Percentiles rank a stretch among this genome's conserved stretches.
These are phyloP conservation scores for Apoda limacodes DNA, from an alignment of 2,888 invertebrate genomes.

Conservation along the genomic window DNA sequence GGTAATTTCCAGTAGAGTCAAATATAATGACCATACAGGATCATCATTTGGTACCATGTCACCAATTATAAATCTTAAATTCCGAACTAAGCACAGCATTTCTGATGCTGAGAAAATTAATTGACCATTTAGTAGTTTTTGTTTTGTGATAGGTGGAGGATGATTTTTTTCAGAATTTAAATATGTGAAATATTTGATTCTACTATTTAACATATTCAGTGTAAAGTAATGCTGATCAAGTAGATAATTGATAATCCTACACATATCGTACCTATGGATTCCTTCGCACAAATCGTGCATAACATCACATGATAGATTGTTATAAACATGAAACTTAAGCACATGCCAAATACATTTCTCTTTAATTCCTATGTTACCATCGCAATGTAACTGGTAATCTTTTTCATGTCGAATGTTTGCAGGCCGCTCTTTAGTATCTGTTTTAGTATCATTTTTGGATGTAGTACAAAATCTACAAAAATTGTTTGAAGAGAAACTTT, in stretches of 20 bases:
- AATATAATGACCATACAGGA: slow-evolving; percentile 17
- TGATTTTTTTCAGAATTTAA: slow-evolving; percentile 8
- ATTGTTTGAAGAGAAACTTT: slow-evolving; percentile 23
- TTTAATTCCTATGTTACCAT: slow-evolving; percentile 18
- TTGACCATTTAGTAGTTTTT: slow-evolving; percentile 16
- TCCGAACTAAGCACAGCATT: slow-evolving; percentile 23
- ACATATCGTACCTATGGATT: slow-evolving; percentile 25
- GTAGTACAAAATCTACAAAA: slow-evolving; percentile 25
- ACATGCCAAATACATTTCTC: slow-evolving; percentile 23
- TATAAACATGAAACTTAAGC: slow-evolving; percentile 23
- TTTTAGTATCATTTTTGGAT: slow-evolving; percentile 11
- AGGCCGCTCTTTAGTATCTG: slow-evolving; percentile 3
- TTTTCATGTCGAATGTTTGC: slow-evolving; percentile 1
- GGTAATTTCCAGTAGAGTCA: slow-evolving; percentile 19
- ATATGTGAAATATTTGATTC: slow-evolving; percentile 11
- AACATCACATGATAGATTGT: slow-evolving; percentile 26
- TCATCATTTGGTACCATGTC: slow-evolving; percentile 18
- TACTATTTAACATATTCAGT: slow-evolving; percentile 7
- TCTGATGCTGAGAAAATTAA: slow-evolving; percentile 25
- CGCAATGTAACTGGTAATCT: slow-evolving; percentile 5
- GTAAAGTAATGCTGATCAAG: slow-evolving; percentile 11
- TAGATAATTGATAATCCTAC: slow-evolving; percentile 20
- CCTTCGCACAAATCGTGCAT: slow-evolving; percentile 29
- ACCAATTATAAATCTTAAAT: slow-evolving; percentile 22
- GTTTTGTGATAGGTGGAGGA: slow-evolving; percentile 16